These are phyloP conservation scores for Harlomillsia oculata DNA, from an alignment of 1,140 invertebrate species.

Conservation along the genomic window DNA sequence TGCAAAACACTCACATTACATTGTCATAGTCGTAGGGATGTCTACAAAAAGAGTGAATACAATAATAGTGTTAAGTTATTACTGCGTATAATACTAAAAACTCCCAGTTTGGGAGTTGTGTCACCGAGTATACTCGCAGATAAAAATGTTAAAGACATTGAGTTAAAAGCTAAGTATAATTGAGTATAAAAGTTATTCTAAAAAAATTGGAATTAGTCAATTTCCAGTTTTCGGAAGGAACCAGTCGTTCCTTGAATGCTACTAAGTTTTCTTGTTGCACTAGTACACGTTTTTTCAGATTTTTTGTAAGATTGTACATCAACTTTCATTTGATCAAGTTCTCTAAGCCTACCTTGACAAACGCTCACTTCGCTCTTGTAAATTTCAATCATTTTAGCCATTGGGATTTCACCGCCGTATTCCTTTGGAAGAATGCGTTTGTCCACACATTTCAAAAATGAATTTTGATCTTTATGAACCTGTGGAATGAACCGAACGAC, in stretches of 20 bases:
- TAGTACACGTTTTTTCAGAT: constrained; percentile 37
- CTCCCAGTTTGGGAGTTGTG: too few relatives aligned
- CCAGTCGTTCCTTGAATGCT: constrained; percentile 57
- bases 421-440: constrained; percentile 61
- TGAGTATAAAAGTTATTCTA: too few relatives aligned
- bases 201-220: too few relatives aligned
- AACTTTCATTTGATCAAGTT: constrained; percentile 38
- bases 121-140: too few relatives aligned
- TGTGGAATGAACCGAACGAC: too few relatives aligned
- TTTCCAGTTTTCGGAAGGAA: constrained; percentile 66
- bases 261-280: constrained; percentile 46
- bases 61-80: too few relatives aligned
- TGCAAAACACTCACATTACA: too few relatives aligned
- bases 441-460: constrained; percentile 51
- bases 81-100: too few relatives aligned
- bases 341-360: constrained; percentile 32
- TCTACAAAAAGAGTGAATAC: too few relatives aligned
- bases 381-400: constrained; percentile 64
- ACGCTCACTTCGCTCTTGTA: constrained; percentile 38
- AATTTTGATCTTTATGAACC: constrained; percentile 55
- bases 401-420: constrained; percentile 67
- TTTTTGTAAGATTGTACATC: constrained; percentile 34
- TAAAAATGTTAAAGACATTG: too few relatives aligned
- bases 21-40: too few relatives aligned
- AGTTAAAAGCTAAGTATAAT: too few relatives aligned